Base-by-base conservation (phyloP, 2,888 invertebrate genomes). In the Opisthograptis luteolata region DNA sequence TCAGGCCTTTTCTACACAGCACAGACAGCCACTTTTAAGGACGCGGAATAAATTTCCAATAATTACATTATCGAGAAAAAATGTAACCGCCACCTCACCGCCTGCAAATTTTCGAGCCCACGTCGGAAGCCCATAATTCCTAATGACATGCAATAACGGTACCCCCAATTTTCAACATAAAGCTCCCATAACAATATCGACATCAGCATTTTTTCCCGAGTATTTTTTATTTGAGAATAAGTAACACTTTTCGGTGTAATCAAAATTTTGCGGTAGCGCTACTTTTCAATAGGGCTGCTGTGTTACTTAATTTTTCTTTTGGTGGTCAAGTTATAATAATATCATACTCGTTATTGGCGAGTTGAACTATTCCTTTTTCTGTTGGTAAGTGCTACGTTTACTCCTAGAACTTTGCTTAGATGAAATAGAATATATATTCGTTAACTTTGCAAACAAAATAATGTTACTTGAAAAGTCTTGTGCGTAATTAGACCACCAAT, bases 101-200 rank as follows among this genome's bases (percentile, higher is more conserved):
- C 70, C 72, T 63, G 73, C 75, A 80, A 84, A 76, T 87, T 87
- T 83, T 79, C 79, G 62, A 48, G 61, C 66, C 76, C 76, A 79
- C 85, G 84, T 81, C 81, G 73, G 79, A 82, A 88, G 88, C 88
- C 87, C 90, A 89, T 90, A 90, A 90, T 89, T 90, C 88, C 90
- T 90, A 90, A 90, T 90, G 90, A 90, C 89, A 89, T 90, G 89
- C 89, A 90, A 90, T 90, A 90, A 90, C 84, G 85, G 88, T 88
- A 87, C 89, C 90, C 88, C 88, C 89, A 90, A 89, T 90, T 89
- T 89, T 84, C 84, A 72, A 87, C 88, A 81, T 90, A 90, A 90
- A 90, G 88, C 90, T 87, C 81, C 86, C 87, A 88, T 90, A 90
- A 90, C 89, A 90, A 90, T 90, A 90, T 90, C 90, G 89, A 86